Percentiles rank a stretch among this genome's conserved stretches.
These are phyloP conservation scores for Herminia tarsipennalis DNA, from an alignment of 2,888 invertebrate genomes.

Conservation along the genomic window DNA sequence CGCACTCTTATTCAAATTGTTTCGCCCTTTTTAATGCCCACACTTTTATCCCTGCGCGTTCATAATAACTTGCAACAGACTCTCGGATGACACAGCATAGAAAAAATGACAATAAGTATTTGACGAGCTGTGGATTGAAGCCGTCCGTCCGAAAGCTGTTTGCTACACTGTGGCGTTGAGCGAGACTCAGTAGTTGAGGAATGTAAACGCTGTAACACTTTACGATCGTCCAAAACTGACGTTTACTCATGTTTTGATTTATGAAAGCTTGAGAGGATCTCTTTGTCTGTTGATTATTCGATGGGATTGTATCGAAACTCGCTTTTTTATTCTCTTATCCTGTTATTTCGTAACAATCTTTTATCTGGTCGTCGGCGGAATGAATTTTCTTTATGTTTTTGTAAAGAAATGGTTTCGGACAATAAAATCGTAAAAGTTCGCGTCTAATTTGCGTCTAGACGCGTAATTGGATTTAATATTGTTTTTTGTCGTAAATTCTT, in stretches of 20 bases:
- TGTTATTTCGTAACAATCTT: slow-evolving; percentile 39
- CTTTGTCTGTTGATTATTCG: slow-evolving; percentile 62
- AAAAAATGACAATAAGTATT: neutral
- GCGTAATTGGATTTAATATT: slow-evolving; percentile 34
- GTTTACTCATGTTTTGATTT: slow-evolving; percentile 72
- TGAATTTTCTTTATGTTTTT: slow-evolving; percentile 59
- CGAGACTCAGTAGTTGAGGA: slow-evolving; percentile 22
- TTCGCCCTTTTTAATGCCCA: slow-evolving; percentile 59
- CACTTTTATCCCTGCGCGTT: slow-evolving; percentile 43
- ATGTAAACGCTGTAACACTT: slow-evolving; percentile 49
- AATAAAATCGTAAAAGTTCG: slow-evolving; percentile 56
- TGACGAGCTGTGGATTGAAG: slow-evolving; percentile 3
- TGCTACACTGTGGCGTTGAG: slow-evolving; percentile 27
- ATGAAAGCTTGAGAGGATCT: slow-evolving; percentile 54
- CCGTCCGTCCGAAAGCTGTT: neutral
- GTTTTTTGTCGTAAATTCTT: slow-evolving; percentile 15
- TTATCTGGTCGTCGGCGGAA: slow-evolving; percentile 51
- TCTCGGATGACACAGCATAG: slow-evolving; percentile 34
- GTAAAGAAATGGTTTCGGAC: slow-evolving; percentile 44
- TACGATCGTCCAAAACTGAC: slow-evolving; percentile 69
- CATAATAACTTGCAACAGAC: slow-evolving; percentile 30
- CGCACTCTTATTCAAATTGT: slow-evolving; percentile 58
- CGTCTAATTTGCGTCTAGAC: slow-evolving; percentile 58
- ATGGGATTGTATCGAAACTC: slow-evolving; percentile 43
- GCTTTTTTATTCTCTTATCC: slow-evolving; percentile 50